These are phyloP conservation scores for Rhabdophis nuchalis DNA, from an alignment of 2,797 vertebrate genomes.

Conservation along the genomic window DNA sequence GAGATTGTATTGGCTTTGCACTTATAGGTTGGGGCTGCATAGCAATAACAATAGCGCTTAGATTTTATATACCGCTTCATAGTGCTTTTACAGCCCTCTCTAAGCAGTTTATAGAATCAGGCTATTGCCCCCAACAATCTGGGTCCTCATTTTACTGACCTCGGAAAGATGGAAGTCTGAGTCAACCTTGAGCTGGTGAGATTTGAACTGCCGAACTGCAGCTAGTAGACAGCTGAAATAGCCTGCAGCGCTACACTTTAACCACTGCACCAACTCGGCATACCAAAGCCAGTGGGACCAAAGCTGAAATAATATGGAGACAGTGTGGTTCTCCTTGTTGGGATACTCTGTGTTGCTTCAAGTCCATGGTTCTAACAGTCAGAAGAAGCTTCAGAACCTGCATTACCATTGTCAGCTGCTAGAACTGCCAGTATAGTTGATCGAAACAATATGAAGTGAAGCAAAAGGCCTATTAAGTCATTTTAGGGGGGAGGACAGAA, in stretches of 20 bases:
- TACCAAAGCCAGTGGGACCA: neutral
- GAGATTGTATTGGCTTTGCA: neutral
- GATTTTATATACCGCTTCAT: too few species aligned
- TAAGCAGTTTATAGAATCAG: too few species aligned
- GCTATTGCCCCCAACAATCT: too few species aligned
- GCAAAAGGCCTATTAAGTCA: neutral
- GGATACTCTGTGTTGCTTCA: neutral
- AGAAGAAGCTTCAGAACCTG: neutral
- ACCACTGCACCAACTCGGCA: too few species aligned
- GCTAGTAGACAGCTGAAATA: too few species aligned
- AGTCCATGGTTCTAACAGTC: neutral
- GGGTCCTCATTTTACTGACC: too few species aligned
- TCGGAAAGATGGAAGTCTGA: too few species aligned
- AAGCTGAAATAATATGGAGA: neutral
- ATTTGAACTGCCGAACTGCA: too few species aligned
- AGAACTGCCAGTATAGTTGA: neutral
- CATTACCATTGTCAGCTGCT: neutral
- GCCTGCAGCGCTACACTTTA: too few species aligned
- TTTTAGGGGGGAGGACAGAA: neutral
- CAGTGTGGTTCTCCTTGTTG: neutral
- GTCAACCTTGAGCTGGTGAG: too few species aligned
- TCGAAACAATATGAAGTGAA: neutral
- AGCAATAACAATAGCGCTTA: too few species aligned
- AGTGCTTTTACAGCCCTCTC: too few species aligned
- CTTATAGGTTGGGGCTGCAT: neutral